A percentile compares a stretch with the other conserved stretches of the same genome.
phyloP scores from a whole-genome alignment of 2,888 invertebrate species.

The Cerastis leucographa region DNA sequence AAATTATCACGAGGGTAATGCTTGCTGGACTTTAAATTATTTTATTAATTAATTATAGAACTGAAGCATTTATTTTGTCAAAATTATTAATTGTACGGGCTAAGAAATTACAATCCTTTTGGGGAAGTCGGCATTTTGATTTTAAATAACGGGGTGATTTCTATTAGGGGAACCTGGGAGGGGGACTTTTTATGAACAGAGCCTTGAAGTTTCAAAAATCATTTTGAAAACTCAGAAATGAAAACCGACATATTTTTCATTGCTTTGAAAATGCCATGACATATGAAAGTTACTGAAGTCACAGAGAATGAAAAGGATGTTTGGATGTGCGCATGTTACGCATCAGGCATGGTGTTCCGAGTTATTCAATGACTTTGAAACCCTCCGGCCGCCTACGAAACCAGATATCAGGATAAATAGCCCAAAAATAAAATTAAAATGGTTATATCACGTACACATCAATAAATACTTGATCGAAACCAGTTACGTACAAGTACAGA shows the following conservation, averaged over 20 bases:
- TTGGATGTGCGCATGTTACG: slow-evolving; percentile 6
- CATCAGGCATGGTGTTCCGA: background rate
- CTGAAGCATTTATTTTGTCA: background rate
- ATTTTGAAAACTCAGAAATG: background rate
- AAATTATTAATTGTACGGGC: background rate
- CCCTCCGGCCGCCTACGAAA: too few relatives aligned
- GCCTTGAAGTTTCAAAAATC: background rate
- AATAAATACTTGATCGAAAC: too few relatives aligned
- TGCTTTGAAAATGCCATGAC: background rate
- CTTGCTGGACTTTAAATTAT: background rate
- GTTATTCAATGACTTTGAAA: slow-evolving; percentile 5
- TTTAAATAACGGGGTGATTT: background rate
- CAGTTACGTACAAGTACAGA: too few relatives aligned
- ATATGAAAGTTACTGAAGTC: slow-evolving; percentile 3
- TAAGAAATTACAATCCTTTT: background rate
- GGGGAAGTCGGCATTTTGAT: background rate
- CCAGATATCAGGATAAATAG: too few relatives aligned
- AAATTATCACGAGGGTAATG: background rate
- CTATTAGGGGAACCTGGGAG: background rate
- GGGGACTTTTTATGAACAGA: background rate
- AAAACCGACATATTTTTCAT: background rate
- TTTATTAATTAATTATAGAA: background rate
- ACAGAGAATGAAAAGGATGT: slow-evolving; percentile 20
- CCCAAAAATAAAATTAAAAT: too few relatives aligned
- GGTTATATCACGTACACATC: too few relatives aligned